These are phyloP conservation scores for Rhinichthys klamathensis DNA, from an alignment of 2,113 vertebrate species.

Conservation along the genomic window DNA sequence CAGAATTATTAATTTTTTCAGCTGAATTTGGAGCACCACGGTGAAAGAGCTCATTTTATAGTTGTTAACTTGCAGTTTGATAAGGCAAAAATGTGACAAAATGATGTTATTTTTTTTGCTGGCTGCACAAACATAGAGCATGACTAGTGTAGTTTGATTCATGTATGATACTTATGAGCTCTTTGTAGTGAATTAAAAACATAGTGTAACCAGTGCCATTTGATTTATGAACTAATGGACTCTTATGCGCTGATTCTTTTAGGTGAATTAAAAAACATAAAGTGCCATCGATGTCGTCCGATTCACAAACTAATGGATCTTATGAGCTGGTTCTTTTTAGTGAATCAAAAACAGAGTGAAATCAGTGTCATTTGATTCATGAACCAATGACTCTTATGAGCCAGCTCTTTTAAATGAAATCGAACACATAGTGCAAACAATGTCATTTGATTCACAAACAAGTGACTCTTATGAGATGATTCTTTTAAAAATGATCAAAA, in stretches of 20 bases:
- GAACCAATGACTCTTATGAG: background rate
- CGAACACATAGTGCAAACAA: background rate
- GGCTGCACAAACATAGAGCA: background rate
- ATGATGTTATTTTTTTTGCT: background rate
- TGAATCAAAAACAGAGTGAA: background rate
- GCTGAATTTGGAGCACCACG: background rate
- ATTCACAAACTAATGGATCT: background rate
- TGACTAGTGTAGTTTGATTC: too few species aligned
- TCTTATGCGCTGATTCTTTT: background rate
- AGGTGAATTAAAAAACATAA: background rate
- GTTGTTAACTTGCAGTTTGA: too few species aligned
- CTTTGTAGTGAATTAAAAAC: background rate
- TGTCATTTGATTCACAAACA: background rate
- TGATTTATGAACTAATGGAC: background rate
- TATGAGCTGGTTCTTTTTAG: background rate
- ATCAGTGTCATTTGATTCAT: background rate
- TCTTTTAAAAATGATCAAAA: background rate
- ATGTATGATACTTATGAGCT: background rate
- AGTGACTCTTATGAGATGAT: background rate
- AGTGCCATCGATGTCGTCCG: background rate
- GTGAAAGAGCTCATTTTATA: too few species aligned
- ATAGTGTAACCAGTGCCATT: background rate
- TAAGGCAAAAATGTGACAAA: background rate
- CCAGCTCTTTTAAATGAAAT: background rate
- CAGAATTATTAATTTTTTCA: background rate